Evolutionary conservation across 23 tunicate genomes (phyloP).

Genomic region (Clavelina lepadiformis): DNA sequence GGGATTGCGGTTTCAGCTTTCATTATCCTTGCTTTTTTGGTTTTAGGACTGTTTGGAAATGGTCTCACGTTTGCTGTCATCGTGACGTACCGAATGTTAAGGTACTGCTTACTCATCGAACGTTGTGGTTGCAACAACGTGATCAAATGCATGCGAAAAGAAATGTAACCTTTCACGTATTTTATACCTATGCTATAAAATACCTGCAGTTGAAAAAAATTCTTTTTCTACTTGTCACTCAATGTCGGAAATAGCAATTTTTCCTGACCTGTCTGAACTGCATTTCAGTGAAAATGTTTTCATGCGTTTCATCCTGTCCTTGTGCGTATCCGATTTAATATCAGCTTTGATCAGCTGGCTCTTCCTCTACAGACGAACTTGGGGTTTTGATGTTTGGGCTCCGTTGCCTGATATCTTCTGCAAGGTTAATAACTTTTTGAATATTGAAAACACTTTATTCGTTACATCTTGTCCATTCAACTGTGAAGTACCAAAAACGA

Average conservation of each 20-base stretch:
- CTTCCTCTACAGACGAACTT: constrained; percentile 56
- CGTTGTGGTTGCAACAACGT: too few species aligned
- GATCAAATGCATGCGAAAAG: too few species aligned
- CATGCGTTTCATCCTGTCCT: constrained; percentile 44
- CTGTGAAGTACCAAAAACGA: too few species aligned
- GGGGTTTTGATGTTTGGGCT: constrained; percentile 55
- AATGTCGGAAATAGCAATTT: neutral
- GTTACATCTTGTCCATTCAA: too few species aligned
- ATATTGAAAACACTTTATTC: too few species aligned
- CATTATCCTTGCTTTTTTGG: constrained; percentile 4
- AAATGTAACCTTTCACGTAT: too few species aligned
- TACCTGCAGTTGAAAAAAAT: too few species aligned
- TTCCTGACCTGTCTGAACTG: too few species aligned
- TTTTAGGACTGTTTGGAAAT: constrained; percentile 11
- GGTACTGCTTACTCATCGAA: too few species aligned
- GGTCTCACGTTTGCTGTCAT: constrained; percentile 24
- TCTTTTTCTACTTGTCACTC: neutral
- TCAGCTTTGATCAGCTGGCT: constrained; percentile 68
- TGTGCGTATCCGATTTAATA: constrained; percentile 56
- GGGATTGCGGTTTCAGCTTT: constrained; percentile 11
- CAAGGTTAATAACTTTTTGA: too few species aligned
- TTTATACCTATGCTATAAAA: too few species aligned
- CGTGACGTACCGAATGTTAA: neutral
- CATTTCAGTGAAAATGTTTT: constrained; percentile 23
- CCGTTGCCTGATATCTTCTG: constrained; percentile 43